These are phyloP conservation scores for Myotis daubentonii DNA, from an alignment of 2,797 vertebrate genomes.

Conservation along the genomic window DNA sequence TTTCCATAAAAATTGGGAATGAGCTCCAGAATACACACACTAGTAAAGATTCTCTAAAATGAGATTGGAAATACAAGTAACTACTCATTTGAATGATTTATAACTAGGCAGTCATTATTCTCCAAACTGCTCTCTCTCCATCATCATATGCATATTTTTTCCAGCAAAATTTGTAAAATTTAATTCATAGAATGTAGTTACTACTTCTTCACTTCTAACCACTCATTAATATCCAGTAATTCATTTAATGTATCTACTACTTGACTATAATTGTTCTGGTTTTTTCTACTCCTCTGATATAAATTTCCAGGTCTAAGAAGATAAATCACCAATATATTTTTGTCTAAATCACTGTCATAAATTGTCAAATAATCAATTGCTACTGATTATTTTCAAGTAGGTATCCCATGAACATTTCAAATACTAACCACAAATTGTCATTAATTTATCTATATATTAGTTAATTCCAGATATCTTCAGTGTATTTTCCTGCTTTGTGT, in stretches of 20 bases:
- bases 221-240: background rate
- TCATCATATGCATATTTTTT: background rate
- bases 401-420: background rate
- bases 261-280: background rate
- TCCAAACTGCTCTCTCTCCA: background rate
- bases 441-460: background rate
- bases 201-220: background rate
- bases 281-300: background rate
- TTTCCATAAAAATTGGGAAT: background rate
- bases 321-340: background rate
- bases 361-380: background rate
- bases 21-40: background rate
- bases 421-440: background rate
- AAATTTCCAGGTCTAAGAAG: background rate
- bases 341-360: background rate
- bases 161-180: background rate
- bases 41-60: background rate
- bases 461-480: background rate
- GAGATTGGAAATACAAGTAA: background rate
- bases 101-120: background rate
- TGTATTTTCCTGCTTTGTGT: background rate
- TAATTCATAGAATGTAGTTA: background rate
- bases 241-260: background rate
- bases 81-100: conserved; percentile 39
- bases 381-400: conserved; percentile 7